Base-by-base conservation (phyloP, 2,113 vertebrate genomes). In the Gallinago paraguaiae region DNA sequence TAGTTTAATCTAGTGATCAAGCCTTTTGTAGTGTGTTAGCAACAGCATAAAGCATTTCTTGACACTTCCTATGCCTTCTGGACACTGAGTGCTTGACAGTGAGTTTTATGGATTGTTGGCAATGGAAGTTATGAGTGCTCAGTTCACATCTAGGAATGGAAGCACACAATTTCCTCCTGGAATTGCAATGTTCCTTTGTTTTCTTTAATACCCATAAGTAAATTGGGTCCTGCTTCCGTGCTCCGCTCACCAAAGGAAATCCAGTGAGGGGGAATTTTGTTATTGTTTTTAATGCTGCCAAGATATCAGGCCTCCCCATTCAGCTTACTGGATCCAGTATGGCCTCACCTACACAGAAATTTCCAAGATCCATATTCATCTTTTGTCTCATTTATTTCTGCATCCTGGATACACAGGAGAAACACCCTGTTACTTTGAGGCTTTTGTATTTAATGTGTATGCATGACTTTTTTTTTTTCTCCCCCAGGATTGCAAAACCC, bases 11-110 rank as follows among this genome's bases (percentile, higher is more conserved):
- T 92, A 68, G 83, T 54, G 51, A 87, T 89, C 82, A 81, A 92
- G 45, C 19, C 56, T 95, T 96, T 95, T 96, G 71, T 85, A 91
- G 86, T 72, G 77, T 81, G 93, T 93, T 97, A 94, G 92, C 92
- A 95, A 82, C 70, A 94, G 72, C 78, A 88, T 90, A 95, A 96
- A 97, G 82, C 43, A 92, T 96, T 90, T 90, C 48, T 75, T 97
- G 95, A 92, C 88, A 86, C 77, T 45, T 89, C 54, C 91, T 90
- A 71, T 91, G 90, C 84, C 77, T 97, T 94, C 90, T 90, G 84
- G 92, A 94, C 80, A 39, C 51, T 27, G 76, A 83, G 50, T 80
- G 45, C 61, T 76, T 92, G 94, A 94, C 60, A 91, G 85, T 2
- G 35, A 93, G 77, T 78, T 92, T 96, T 96, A 96, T 94, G 82